Evolutionary conservation across 2,113 vertebrate species (phyloP).

Genomic region (Prunella fulvescens): DNA sequence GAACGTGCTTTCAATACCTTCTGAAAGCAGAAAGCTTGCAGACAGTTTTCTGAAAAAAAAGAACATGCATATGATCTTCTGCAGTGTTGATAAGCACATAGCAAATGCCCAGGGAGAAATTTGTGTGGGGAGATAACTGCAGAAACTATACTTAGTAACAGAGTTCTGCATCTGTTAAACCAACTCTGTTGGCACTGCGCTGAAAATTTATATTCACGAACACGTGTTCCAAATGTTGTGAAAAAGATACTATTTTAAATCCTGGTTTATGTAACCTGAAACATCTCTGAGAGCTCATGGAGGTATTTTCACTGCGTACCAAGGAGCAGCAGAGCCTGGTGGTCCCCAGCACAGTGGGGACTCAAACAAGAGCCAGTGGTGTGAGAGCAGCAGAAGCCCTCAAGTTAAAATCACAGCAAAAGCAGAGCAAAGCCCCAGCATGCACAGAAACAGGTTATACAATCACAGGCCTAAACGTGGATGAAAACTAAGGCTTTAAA

Average conservation of each 20-base stretch:
- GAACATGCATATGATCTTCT: not conserved
- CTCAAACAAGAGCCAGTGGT: not conserved
- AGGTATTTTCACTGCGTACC: not conserved
- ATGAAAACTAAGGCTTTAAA: not conserved
- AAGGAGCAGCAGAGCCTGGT: not conserved
- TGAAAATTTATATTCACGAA: conserved; percentile 32
- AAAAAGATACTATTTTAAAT: conserved; percentile 53
- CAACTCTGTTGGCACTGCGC: conserved; percentile 17
- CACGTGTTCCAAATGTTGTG: conserved; percentile 46
- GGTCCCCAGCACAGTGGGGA: not conserved
- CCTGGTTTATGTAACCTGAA: conserved; percentile 43
- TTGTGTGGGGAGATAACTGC: conserved; percentile 55
- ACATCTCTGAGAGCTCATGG: not conserved
- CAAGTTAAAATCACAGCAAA: not conserved
- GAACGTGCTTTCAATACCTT: not conserved
- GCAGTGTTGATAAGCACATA: conserved; percentile 41
- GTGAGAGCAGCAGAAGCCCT: not conserved
- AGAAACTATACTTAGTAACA: conserved; percentile 55
- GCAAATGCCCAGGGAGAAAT: conserved; percentile 48
- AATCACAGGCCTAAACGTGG: not conserved
- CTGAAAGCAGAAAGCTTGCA: not conserved
- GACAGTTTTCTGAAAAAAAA: not conserved
- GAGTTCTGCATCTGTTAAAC: conserved; percentile 56
- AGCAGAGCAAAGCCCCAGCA: not conserved
- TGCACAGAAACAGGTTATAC: not conserved